phyloP scores from a whole-genome alignment of 2,797 vertebrate genomes.

The Ctenopoma kingsleyae region DNA sequence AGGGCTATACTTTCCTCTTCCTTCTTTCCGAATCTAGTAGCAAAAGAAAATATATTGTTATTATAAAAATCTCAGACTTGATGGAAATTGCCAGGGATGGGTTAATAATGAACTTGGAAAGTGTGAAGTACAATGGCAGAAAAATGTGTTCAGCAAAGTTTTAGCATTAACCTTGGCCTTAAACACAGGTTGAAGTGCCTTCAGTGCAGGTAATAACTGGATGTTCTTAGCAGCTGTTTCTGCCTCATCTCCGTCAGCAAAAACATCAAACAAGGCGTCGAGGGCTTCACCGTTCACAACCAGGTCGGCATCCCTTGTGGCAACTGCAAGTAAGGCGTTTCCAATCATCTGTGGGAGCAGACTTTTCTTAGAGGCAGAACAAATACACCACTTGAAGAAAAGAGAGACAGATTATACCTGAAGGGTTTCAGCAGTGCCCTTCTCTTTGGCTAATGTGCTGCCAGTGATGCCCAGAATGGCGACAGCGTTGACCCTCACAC shows the following conservation, averaged over 20 bases:
- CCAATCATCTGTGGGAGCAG: slow-evolving; percentile 89
- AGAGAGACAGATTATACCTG: slow-evolving; percentile 83
- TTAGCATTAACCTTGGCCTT: slow-evolving; percentile 91
- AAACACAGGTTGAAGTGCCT: slow-evolving; percentile 93
- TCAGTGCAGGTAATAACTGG: slow-evolving; percentile 88
- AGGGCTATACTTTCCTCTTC: slow-evolving; percentile 87
- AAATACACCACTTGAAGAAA: neutral
- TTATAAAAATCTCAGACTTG: neutral
- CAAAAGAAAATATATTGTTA: neutral
- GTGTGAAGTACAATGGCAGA: neutral
- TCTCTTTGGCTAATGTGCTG: slow-evolving; percentile 91
- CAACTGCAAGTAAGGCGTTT: slow-evolving; percentile 91
- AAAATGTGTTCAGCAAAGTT: slow-evolving; percentile 1
- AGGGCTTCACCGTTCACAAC: slow-evolving; percentile 95
- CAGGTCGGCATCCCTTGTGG: slow-evolving; percentile 88
- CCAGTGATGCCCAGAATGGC: slow-evolving; percentile 96
- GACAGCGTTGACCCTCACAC: slow-evolving; percentile 92
- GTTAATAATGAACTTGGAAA: neutral
- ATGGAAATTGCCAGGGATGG: neutral
- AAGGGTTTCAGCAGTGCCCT: slow-evolving; percentile 87
- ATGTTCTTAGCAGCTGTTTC: slow-evolving; percentile 90
- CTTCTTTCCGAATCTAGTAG: slow-evolving; percentile 93
- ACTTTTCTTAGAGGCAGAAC: slow-evolving; percentile 38
- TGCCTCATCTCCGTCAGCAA: slow-evolving; percentile 94
- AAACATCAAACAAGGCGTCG: slow-evolving; percentile 96